phyloP scores from a whole-genome alignment of 1,140 invertebrate genomes.

The Cherax destructor region DNA sequence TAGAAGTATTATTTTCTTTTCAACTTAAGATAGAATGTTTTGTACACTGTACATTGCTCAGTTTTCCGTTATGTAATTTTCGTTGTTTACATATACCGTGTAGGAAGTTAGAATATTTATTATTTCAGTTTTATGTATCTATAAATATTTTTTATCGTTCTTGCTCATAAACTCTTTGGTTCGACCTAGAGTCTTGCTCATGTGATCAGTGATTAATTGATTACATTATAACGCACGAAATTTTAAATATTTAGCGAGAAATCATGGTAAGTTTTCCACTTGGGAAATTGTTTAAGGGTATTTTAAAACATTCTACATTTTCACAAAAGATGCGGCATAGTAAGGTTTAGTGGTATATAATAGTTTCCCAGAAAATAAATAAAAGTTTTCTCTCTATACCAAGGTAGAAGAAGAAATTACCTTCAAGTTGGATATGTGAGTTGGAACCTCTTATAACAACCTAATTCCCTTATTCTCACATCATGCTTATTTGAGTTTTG shows the following conservation, averaged over 20 bases:
- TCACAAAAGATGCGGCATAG: slow-evolving; percentile 13
- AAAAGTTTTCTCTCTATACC: slow-evolving; percentile 56
- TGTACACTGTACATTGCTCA: slow-evolving; percentile 39
- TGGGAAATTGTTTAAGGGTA: slow-evolving; percentile 19
- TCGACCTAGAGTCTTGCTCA: slow-evolving; percentile 36
- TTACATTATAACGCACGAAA: slow-evolving; percentile 42
- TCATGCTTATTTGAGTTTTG: slow-evolving; percentile 27
- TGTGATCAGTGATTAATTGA: slow-evolving; percentile 28
- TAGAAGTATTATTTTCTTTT: slow-evolving; percentile 29
- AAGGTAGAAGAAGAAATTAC: slow-evolving; percentile 64
- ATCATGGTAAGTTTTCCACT: slow-evolving; percentile 52
- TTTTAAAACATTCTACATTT: not conserved
- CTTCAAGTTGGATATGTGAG: slow-evolving; percentile 68
- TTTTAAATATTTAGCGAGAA: slow-evolving; percentile 26
- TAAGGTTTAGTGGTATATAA: slow-evolving; percentile 25
- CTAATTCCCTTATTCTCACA: slow-evolving; percentile 22
- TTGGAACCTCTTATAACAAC: slow-evolving; percentile 36
- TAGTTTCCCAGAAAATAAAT: slow-evolving; percentile 57
- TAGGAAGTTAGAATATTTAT: slow-evolving; percentile 21
- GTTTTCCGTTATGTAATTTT: slow-evolving; percentile 20
- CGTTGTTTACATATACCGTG: slow-evolving; percentile 20
- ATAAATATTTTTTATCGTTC: slow-evolving; percentile 26
- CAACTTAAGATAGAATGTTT: slow-evolving; percentile 34
- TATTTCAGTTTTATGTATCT: slow-evolving; percentile 13
- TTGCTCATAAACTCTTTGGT: slow-evolving; percentile 40